Evolutionary conservation across 2,113 vertebrate species (phyloP).

Genomic region (Potamarius usumacintae): DNA sequence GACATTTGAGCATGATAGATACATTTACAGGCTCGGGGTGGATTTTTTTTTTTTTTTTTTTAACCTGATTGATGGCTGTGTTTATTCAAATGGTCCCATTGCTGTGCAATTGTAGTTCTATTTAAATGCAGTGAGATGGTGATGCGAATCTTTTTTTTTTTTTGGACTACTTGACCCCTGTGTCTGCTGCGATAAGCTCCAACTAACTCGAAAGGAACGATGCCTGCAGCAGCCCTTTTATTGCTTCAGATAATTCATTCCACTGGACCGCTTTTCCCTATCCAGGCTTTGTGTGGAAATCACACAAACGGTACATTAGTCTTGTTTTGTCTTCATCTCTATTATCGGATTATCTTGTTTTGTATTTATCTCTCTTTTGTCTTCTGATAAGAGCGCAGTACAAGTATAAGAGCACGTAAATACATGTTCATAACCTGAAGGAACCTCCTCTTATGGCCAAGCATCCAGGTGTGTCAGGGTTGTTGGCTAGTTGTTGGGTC

Average conservation of each 20-base stretch:
- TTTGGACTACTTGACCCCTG: neutral
- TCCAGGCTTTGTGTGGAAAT: neutral
- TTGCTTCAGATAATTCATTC: constrained; percentile 8
- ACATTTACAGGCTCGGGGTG: neutral
- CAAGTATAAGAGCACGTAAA: neutral
- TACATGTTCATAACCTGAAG: neutral
- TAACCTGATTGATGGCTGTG: neutral
- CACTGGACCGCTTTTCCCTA: neutral
- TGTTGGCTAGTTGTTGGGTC: neutral
- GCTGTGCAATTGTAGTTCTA: neutral
- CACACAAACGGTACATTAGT: neutral
- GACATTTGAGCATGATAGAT: neutral
- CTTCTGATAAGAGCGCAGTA: neutral
- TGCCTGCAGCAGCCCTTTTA: constrained; percentile 1
- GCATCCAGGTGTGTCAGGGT: neutral
- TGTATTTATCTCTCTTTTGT: neutral
- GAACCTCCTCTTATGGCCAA: neutral
- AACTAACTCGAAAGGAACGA: neutral
- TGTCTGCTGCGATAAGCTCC: neutral
- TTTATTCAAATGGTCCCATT: neutral
- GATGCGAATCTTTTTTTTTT: neutral
- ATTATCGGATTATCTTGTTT: neutral
- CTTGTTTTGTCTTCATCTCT: neutral
- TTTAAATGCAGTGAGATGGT: neutral
- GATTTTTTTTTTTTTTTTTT: neutral